phyloP scores from a whole-genome alignment of 2,113 vertebrate species.

The Podarcis cretensis region DNA sequence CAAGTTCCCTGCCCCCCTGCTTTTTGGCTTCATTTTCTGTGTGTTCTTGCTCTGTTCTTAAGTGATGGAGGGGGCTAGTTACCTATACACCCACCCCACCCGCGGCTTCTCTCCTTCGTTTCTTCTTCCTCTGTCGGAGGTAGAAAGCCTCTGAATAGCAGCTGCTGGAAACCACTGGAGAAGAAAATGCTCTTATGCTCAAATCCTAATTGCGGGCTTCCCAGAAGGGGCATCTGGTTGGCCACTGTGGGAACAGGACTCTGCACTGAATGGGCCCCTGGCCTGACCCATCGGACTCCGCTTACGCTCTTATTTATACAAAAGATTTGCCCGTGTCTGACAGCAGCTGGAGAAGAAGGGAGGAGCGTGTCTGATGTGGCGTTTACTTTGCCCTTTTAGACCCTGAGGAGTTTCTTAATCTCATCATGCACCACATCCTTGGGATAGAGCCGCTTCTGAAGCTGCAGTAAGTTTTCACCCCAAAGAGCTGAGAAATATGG shows the following conservation, averaged over 20 bases:
- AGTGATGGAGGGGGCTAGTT: no score
- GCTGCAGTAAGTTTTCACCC: slow-evolving; percentile 78
- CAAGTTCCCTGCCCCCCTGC: no score
- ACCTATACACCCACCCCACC: no score
- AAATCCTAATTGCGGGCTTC: no score
- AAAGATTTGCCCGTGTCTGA: rapidly evolving
- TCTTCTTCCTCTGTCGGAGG: no score
- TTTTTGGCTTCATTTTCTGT: not conserved
- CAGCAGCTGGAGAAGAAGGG: not conserved
- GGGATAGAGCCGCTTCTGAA: slow-evolving; percentile 86
- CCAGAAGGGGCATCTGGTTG: no score
- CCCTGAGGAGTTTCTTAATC: slow-evolving; percentile 90
- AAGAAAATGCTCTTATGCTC: no score
- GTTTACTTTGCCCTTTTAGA: slow-evolving; percentile 71
- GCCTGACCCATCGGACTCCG: no score
- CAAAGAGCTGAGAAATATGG: not conserved
- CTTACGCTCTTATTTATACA: not conserved
- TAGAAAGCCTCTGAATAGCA: no score
- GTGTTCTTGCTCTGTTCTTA: not conserved
- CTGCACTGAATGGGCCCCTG: no score
- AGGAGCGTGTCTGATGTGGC: rapidly evolving
- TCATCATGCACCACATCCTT: slow-evolving; percentile 88
- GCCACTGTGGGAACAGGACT: no score
- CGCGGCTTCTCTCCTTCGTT: rapidly evolving
- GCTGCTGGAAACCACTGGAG: no score